These are phyloP conservation scores for Fukomys damarensis DNA, from an alignment of 2,113 vertebrate genomes.

Conservation along the genomic window DNA sequence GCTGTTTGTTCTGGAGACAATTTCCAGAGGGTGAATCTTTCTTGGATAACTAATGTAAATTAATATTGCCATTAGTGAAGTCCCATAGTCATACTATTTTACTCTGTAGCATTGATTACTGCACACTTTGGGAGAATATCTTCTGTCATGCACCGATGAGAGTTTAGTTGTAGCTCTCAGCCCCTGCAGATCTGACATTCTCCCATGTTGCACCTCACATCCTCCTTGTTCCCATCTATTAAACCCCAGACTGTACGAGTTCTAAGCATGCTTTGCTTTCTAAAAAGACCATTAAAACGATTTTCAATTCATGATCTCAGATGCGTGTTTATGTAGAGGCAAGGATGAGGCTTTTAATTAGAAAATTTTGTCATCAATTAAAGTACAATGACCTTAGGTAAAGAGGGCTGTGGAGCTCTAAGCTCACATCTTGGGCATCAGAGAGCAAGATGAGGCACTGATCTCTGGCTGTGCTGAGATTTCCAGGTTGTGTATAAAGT, in stretches of 20 bases:
- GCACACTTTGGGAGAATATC: not conserved
- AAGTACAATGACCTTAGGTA: not conserved
- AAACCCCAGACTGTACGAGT: not conserved
- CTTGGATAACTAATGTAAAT: not conserved
- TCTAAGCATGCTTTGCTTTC: slow-evolving; percentile 14
- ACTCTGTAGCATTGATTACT: not conserved
- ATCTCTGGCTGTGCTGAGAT: slow-evolving; percentile 14
- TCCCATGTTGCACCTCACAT: not conserved
- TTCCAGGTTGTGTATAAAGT: not conserved
- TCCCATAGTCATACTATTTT: not conserved
- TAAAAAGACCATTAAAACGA: not conserved
- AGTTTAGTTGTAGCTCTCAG: not conserved
- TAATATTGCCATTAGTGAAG: not conserved
- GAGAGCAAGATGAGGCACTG: not conserved
- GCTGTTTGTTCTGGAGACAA: not conserved
- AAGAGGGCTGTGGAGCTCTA: not conserved
- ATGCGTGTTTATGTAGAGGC: not conserved
- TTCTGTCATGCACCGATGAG: not conserved
- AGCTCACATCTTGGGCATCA: not conserved
- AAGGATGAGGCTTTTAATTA: slow-evolving; percentile 25
- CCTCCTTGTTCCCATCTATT: not conserved
- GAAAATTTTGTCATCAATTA: slow-evolving; percentile 48
- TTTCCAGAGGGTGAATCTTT: not conserved
- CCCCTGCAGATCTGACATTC: not conserved
- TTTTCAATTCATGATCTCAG: slow-evolving; percentile 46